Evolutionary conservation across 1,140 invertebrate species (phyloP).

Genomic region (Drosophila sucinea): DNA sequence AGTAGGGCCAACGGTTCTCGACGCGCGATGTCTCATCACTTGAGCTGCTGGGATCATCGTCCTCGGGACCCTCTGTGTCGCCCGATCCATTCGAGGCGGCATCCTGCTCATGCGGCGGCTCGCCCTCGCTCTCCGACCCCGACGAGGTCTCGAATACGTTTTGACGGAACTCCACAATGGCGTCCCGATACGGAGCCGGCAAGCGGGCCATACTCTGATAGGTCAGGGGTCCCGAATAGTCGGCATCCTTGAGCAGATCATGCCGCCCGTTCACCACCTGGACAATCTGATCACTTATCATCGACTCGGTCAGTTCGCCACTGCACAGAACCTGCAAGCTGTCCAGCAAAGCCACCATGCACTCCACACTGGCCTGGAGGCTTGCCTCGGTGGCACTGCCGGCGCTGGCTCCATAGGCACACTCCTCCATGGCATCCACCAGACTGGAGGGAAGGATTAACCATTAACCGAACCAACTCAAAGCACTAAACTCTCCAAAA

Average conservation of each 20-base stretch:
- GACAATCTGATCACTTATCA: conserved; percentile 83
- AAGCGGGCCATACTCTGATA: conserved; percentile 92
- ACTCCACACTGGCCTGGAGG: conserved; percentile 91
- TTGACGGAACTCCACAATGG: conserved; percentile 85
- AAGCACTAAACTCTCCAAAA: background rate
- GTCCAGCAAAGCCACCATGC: conserved; percentile 91
- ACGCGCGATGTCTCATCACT: conserved; percentile 78
- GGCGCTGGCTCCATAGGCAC: conserved; percentile 85
- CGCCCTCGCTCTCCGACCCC: conserved; percentile 84
- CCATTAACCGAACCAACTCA: background rate
- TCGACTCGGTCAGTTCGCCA: conserved; percentile 86
- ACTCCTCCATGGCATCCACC: conserved; percentile 96
- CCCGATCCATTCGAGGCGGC: conserved; percentile 86
- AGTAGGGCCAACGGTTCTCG: conserved; percentile 82
- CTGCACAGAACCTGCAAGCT: conserved; percentile 92
- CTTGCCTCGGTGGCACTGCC: conserved; percentile 88
- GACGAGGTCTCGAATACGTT: conserved; percentile 85
- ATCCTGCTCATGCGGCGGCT: conserved; percentile 83
- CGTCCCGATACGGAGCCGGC: conserved; percentile 89
- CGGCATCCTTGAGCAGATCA: conserved; percentile 89
- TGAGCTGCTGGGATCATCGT: conserved; percentile 82
- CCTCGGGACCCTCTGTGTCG: conserved; percentile 89
- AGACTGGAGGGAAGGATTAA: conserved; percentile 85
- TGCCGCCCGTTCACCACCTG: conserved; percentile 89
- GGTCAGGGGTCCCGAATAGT: conserved; percentile 92